These are phyloP conservation scores for Trachymyrmex cornetzi DNA, from an alignment of 1,140 invertebrate genomes.

Conservation along the genomic window DNA sequence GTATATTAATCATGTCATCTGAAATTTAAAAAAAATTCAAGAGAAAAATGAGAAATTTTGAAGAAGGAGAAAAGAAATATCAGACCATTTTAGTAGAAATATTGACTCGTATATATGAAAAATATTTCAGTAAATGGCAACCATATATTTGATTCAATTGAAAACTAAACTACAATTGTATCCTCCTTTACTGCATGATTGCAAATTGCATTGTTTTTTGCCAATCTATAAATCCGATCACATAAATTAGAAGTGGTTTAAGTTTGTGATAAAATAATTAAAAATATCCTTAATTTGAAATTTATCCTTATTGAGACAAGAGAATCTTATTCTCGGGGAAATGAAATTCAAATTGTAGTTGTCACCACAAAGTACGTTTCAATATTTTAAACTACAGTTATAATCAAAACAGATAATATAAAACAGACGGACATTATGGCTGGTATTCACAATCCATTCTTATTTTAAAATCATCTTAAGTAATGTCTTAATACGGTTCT, in stretches of 20 bases:
- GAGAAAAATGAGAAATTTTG: too few species aligned
- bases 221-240: background rate
- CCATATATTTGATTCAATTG: background rate
- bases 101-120: background rate
- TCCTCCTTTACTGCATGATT: too few species aligned
- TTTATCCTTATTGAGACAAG: too few species aligned
- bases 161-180: background rate
- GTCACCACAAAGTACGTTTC: background rate
- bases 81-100: too few species aligned
- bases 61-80: too few species aligned
- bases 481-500: too few species aligned
- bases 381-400: background rate
- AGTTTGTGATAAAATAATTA: background rate
- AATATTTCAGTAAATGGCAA: background rate
- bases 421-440: background rate
- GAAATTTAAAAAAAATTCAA: too few species aligned
- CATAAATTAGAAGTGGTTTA: background rate
- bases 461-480: too few species aligned
- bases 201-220: background rate
- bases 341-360: background rate
- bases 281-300: slow-evolving; percentile 1
- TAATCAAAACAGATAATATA: background rate
- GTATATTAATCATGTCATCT: too few species aligned
- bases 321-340: background rate
- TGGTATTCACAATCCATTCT: too few species aligned